Evolutionary conservation across 2,888 invertebrate species (phyloP), one percentile per base, ranked within the genome.

Genomic region (Acanthoscelides obtectus): DNA sequence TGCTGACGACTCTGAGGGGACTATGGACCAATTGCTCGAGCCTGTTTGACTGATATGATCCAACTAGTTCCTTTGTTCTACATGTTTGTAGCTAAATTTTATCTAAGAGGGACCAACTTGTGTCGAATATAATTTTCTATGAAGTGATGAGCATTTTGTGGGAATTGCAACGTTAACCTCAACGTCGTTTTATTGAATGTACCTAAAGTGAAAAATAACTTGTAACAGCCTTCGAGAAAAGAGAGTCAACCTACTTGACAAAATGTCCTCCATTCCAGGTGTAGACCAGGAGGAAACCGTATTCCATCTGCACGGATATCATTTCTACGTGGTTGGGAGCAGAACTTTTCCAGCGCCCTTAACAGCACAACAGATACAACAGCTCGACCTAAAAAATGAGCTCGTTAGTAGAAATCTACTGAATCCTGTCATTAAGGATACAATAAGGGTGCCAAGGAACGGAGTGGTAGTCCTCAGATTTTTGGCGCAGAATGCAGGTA

Each of bases 241-340:
- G 4, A 3, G 25, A 25, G 25, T 25, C 3, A 5, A 66, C 12
- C n/a, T 22, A 22, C 22, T 22, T 22, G 20, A 22, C 27, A 19
- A 2, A 21, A 6, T n/a, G n/a, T n/a, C n/a, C n/a, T n/a, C n/a
- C 64, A 20, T 83, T 83, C 0, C 85, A 91, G 92, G 90, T 75
- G 90, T 89, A 5, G 89, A 89, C 78, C 87, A 89, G 0, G 89
- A 90, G 5, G 88, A 88, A 78, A 89, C 93, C 82, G 90, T 93
- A 66, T 92, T 93, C 82, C 93, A 94, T 81, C 86, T 94, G 0
- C 94, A 94, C 80, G 94, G 94, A 22, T 89, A 93, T 85, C 90
- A 89, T 78, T 93, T 94, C 83, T 89, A 90, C 80, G 88, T 93
- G 19, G 89, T 92, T 20, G 92, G 89, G 1, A 84, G 89, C 0